Base-by-base conservation (phyloP, 2,113 vertebrate genomes). In the Saccopteryx leptura region DNA sequence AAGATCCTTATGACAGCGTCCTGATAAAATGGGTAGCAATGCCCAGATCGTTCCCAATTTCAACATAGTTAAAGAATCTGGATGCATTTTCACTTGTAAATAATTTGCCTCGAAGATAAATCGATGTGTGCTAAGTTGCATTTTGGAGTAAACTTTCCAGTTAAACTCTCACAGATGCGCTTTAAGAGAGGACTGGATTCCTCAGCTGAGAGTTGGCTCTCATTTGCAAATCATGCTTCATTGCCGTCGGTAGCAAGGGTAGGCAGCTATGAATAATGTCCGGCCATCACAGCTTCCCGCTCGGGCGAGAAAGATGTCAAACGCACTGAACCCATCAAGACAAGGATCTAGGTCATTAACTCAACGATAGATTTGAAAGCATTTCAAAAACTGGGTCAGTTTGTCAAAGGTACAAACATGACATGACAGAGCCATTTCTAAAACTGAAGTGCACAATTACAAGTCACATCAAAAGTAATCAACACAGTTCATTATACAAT, bases 61-160 rank as follows among this genome's bases (percentile, higher is more conserved):
- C 94, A 97, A 79, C 54, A 90, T 33, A 88, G 61, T 88, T 95
- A 88, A 93, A 89, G 76, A 61, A 58, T 93, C 92, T 66, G 75
- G 26, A 71, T 88, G 83, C 75, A 97, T 97, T 97, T 96, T 94
- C 89, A 95, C 92, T 93, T 96, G 66, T 96, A 92, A 96, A 96
- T 95, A 93, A 93, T 93, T 90, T 93, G 78, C 33, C 87, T 48
- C 50, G 68, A 52, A 71, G 52, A 80, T 95, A 91, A 95, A 96
- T 31, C 26, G 56, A 46, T 82, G 31, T 31, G 26, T 52, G 18
- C 26, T 69, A 60, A 65, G 3, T 52, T 93, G 58, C 28, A 66
- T 26, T 84, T 80, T 58, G 39, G 58, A 66, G 18, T 52, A 96
- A 95, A 95, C 85, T 97, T 98, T 63, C 58, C 60, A 83, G 66